Evolutionary conservation across 2,888 invertebrate species (phyloP), one percentile per base, ranked within the genome.

Genomic region (Drosophila subquinaria): DNA sequence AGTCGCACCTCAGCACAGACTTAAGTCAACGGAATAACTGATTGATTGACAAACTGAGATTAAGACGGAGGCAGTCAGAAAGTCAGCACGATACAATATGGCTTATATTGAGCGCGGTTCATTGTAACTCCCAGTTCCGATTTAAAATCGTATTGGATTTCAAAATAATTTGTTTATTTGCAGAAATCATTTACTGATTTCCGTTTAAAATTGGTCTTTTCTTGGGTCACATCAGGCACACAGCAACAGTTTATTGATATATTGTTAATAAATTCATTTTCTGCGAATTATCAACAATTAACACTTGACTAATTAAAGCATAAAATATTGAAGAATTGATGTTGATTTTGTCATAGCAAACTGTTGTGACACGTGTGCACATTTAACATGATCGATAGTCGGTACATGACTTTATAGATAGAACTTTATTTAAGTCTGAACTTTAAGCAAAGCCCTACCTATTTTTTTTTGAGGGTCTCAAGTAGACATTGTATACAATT

Each of bases 231-330:
- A 42, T 35, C 38, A 40, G 38, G 15, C 38, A 15, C 51, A 59
- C 43, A 42, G 50, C 70, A 67, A 63, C 57, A 64, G 30, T 23
- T 48, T 17, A 15, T 13, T 45, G 40, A 42, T 51, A 48, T 47
- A 71, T 68, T 81, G 69, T 69, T 75, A 74, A 81, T 74, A 73
- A 77, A 81, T 84, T 66, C 50, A 77, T 82, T 77, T 76, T 69
- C 67, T 56, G 48, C 55, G 36, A 38, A 35, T 38, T 27, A 51
- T 45, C 45, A 74, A 74, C 70, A 76, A 78, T 85, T 88, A 78
- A 66, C 83, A 74, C 61, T 50, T 57, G 35, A 35, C 50, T 57
- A 38, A 3, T 50, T 53, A 8, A 52, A 55, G n/a, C 30, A 47
- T 38, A 61, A 64, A 40, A 42, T 36, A 63, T 72, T 79, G 59